phyloP scores from a whole-genome alignment of 92 coral and sea anemone species.

The Umimayanthus kanabou region DNA sequence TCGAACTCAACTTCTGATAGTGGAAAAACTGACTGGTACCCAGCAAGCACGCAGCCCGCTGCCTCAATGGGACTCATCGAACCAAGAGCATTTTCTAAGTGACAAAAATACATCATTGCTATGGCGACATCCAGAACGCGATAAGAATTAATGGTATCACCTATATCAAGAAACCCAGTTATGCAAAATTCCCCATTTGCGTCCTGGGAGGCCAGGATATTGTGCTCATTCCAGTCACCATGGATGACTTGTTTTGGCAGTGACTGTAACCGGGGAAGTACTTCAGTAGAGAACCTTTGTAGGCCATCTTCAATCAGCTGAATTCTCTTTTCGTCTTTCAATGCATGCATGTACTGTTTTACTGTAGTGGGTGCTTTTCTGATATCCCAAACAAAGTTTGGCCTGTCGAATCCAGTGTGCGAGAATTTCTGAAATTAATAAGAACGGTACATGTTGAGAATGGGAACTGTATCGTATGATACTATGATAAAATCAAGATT shows the following conservation, averaged over 20 bases:
- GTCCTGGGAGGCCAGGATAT: conserved; percentile 43
- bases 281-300: conserved; percentile 30
- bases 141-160: conserved; percentile 41
- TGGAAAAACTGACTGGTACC: conserved; percentile 59
- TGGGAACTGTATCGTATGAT: too few relatives aligned
- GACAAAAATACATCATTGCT: conserved; percentile 50
- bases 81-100: conserved; percentile 11
- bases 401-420: conserved; percentile 31
- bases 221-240: conserved; percentile 65
- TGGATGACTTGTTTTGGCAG: conserved; percentile 74
- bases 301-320: conserved; percentile 34
- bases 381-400: conserved; percentile 35
- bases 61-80: conserved; percentile 33
- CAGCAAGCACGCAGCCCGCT: conserved; percentile 43
- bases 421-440: conserved; percentile 21
- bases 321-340: conserved; percentile 33
- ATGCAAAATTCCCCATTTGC: conserved; percentile 4
- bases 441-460: neutral
- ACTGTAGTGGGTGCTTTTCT: conserved; percentile 21
- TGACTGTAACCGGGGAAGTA: conserved; percentile 50
- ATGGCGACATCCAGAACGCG: conserved; percentile 55
- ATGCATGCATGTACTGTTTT: conserved; percentile 11
- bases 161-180: conserved; percentile 51
- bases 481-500: too few relatives aligned
- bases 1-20: conserved; percentile 41